Percentiles rank a stretch among this genome's conserved stretches.
phyloP scores from a whole-genome alignment of 2,113 vertebrate species.

The Mastomys coucha region DNA sequence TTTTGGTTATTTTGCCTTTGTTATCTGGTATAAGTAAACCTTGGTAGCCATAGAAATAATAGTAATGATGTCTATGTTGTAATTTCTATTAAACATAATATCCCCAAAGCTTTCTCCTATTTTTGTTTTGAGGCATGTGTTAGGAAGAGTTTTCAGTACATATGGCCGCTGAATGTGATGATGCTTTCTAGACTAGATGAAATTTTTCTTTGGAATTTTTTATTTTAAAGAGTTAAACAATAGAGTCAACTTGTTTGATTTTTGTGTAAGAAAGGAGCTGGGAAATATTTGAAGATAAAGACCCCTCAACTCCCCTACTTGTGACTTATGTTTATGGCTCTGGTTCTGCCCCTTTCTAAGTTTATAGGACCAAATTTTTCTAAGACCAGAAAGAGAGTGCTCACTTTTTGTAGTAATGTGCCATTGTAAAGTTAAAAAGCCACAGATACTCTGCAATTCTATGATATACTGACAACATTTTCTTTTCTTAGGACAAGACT shows the following conservation, averaged over 20 bases:
- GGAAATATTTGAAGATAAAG: slow-evolving; percentile 68
- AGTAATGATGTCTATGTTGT: background rate
- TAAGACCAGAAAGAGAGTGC: slow-evolving; percentile 68
- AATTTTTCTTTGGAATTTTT: no score
- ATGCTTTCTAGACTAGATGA: slow-evolving; percentile 37
- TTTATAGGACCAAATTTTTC: slow-evolving; percentile 80
- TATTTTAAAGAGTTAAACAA: slow-evolving; percentile 37
- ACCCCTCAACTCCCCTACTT: slow-evolving; percentile 64
- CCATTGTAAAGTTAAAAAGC: slow-evolving; percentile 70
- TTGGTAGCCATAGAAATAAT: slow-evolving; percentile 43
- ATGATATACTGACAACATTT: slow-evolving; percentile 57
- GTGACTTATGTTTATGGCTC: slow-evolving; percentile 74
- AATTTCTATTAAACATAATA: slow-evolving; percentile 42
- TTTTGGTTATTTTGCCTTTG: slow-evolving; percentile 62
- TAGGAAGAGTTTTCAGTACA: slow-evolving; percentile 31
- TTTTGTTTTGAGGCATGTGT: slow-evolving; percentile 22
- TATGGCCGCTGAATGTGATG: slow-evolving; percentile 8
- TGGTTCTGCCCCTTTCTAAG: slow-evolving; percentile 75
- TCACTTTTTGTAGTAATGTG: slow-evolving; percentile 69
- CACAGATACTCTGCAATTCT: slow-evolving; percentile 62
- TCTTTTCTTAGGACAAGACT: slow-evolving; percentile 48
- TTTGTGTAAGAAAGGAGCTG: slow-evolving; percentile 56
- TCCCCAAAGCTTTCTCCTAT: slow-evolving; percentile 30
- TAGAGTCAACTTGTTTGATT: slow-evolving; percentile 17
- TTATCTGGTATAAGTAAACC: slow-evolving; percentile 40